Conservation (phyloP, 2,113 vertebrate genomes). For the Martes martes region DNA sequence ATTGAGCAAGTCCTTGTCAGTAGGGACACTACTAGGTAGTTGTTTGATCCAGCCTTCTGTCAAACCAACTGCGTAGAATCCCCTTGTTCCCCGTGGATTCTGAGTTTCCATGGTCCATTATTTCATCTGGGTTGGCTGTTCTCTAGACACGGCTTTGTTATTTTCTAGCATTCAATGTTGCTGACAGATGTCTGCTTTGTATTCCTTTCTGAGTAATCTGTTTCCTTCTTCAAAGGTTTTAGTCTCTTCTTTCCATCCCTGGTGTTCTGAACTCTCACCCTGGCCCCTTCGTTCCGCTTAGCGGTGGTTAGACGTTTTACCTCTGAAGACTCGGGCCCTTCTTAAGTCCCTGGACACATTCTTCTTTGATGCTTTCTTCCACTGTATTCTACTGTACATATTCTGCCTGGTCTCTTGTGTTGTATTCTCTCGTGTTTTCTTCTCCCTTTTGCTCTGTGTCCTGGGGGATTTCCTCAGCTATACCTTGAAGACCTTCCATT, state of each 20-base stretch:
- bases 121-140: not conserved
- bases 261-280: not conserved
- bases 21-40: not conserved
- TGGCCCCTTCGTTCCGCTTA: not conserved
- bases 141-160: not conserved
- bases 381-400: not conserved
- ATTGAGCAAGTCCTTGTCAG: not conserved
- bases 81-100: not conserved
- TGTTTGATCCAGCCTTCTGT: not conserved
- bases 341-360: not conserved
- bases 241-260: not conserved
- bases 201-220: not conserved
- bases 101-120: not conserved
- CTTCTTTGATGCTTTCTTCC: slow-evolving; percentile 9
- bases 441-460: slow-evolving; percentile 11
- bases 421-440: not conserved
- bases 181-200: slow-evolving; percentile 1
- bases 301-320: not conserved
- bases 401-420: not conserved
- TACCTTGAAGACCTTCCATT: not conserved
- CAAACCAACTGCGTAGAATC: not conserved
- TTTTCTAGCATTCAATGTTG: not conserved
- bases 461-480: not conserved
- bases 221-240: not conserved
- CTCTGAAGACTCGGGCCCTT: not conserved